Evolutionary conservation across 2,113 vertebrate genomes (phyloP).

Genomic region (Neodon shergylaensis): DNA sequence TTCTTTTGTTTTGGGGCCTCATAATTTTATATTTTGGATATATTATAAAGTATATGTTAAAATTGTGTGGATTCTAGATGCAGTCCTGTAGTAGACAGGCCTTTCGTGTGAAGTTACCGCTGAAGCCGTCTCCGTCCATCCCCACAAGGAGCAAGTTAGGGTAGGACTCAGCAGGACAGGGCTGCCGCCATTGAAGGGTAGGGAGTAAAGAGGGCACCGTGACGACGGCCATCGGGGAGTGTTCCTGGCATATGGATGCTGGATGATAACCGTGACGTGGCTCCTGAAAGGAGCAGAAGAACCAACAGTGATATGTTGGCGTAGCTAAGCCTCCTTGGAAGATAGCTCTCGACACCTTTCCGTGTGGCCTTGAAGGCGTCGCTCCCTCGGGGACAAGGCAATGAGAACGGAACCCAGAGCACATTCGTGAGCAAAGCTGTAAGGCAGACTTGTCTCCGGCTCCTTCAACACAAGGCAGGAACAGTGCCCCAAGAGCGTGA

Average conservation of each 20-base stretch:
- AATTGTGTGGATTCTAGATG: neutral
- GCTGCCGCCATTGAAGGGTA: neutral
- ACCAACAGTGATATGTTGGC: fast-evolving
- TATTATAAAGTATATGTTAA: neutral
- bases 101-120: neutral
- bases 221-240: fast-evolving
- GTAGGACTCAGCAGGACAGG: neutral
- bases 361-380: neutral
- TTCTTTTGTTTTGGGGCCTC: neutral
- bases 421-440: neutral
- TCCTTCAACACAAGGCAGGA: neutral
- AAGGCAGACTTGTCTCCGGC: neutral
- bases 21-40: neutral
- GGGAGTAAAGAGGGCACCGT: neutral
- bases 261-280: neutral
- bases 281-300: neutral
- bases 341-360: neutral
- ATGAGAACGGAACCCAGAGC: neutral
- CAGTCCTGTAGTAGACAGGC: neutral
- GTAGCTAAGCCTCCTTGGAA: neutral
- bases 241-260: neutral
- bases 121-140: neutral
- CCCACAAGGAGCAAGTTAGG: neutral
- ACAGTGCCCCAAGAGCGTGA: neutral
- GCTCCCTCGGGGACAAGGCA: neutral